Percentiles rank a stretch among this genome's conserved stretches.
Evolutionary conservation across 2,888 invertebrate species (phyloP).

Genomic region (Acleris cristana): DNA sequence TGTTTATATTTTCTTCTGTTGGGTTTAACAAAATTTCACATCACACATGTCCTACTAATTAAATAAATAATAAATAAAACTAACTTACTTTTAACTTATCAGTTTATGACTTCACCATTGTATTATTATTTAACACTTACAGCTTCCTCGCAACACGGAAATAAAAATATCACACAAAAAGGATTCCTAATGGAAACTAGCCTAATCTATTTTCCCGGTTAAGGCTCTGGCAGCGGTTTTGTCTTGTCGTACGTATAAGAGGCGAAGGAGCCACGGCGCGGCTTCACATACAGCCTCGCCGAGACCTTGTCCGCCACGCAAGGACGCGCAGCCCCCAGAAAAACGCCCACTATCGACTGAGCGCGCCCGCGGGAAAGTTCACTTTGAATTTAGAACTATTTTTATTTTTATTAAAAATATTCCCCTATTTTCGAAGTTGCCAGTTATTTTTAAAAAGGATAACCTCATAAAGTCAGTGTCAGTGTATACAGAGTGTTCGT

Average conservation of each 20-base stretch:
- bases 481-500: constrained; percentile 27
- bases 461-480: constrained; percentile 10
- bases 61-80: too few species aligned
- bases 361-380: constrained; percentile 69
- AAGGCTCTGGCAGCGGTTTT: constrained; percentile 51
- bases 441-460: constrained; percentile 7
- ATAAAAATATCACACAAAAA: too few species aligned
- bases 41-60: too few species aligned
- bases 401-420: constrained; percentile 33
- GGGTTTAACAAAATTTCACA: too few species aligned
- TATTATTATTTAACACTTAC: neutral
- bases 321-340: constrained; percentile 78
- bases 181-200: neutral
- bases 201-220: constrained; percentile 35
- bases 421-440: constrained; percentile 4
- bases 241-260: constrained; percentile 72
- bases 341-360: constrained; percentile 72
- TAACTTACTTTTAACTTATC: too few species aligned
- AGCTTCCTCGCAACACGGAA: too few species aligned
- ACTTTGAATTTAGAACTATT: constrained; percentile 45
- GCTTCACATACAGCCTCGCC: constrained; percentile 69
- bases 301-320: constrained; percentile 79
- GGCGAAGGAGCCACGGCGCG: constrained; percentile 67
- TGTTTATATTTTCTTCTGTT: too few species aligned
- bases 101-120: too few species aligned